Conservation (phyloP, 2,113 vertebrate species). For the Atrichornis clamosus region DNA sequence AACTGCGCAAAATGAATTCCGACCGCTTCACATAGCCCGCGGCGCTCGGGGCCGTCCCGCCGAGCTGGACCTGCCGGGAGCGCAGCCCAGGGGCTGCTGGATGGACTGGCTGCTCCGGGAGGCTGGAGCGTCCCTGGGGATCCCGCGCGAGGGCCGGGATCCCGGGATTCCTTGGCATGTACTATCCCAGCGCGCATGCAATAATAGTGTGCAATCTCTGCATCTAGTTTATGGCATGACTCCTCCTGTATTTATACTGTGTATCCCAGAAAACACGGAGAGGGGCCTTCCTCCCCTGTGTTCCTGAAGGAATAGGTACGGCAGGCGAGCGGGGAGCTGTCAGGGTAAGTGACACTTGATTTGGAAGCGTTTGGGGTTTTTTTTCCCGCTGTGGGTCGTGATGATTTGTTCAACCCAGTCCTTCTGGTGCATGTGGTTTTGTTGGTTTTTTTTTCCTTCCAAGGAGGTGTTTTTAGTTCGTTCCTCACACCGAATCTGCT, state of each 20-base stretch:
- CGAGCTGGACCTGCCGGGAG: too few species aligned
- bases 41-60: neutral
- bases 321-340: constrained; percentile 38
- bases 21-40: constrained; percentile 91
- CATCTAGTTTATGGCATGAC: constrained; percentile 88
- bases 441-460: constrained; percentile 64
- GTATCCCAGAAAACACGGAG: constrained; percentile 74
- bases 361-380: neutral
- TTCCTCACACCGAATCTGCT: constrained; percentile 69
- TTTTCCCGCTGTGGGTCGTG: constrained; percentile 70
- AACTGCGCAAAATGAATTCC: constrained; percentile 98
- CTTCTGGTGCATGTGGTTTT: constrained; percentile 89
- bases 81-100: too few species aligned
- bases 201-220: constrained; percentile 78
- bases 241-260: constrained; percentile 83
- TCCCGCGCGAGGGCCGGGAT: neutral
- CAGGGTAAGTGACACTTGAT: constrained; percentile 51
- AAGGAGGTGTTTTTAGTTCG: constrained; percentile 54
- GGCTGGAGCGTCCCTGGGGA: constrained; percentile 46
- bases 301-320: constrained; percentile 61
- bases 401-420: constrained; percentile 76
- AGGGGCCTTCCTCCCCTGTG: constrained; percentile 32
- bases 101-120: constrained; percentile 27
- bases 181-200: constrained; percentile 88
- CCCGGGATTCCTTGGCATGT: constrained; percentile 74